These are phyloP conservation scores for Drosophila multiciliata DNA, from an alignment of 2,888 invertebrate genomes.

Conservation along the genomic window DNA sequence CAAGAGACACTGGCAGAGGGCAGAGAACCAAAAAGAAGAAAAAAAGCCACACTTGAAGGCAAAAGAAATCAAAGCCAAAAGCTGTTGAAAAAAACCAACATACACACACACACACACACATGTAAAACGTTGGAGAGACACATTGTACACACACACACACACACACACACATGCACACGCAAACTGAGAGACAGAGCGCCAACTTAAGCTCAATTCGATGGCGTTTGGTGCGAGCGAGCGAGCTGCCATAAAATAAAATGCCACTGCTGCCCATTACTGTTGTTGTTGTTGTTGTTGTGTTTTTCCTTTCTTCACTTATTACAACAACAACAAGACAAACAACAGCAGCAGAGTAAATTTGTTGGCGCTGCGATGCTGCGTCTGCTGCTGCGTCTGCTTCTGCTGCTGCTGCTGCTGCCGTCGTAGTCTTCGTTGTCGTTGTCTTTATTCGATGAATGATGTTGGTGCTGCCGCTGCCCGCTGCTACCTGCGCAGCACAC, in stretches of 20 bases:
- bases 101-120: slow-evolving; percentile 20
- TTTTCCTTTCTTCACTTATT: slow-evolving; percentile 66
- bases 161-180: neutral
- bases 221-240: slow-evolving; percentile 75
- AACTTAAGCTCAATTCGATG: slow-evolving; percentile 75
- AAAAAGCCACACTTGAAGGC: slow-evolving; percentile 43
- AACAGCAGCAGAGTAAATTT: slow-evolving; percentile 56
- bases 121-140: slow-evolving; percentile 29
- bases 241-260: slow-evolving; percentile 62
- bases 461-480: slow-evolving; percentile 63
- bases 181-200: slow-evolving; percentile 57
- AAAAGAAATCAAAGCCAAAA: slow-evolving; percentile 76
- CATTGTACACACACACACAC: slow-evolving; percentile 22
- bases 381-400: slow-evolving; percentile 39
- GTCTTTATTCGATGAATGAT: slow-evolving; percentile 77
- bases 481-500: slow-evolving; percentile 72
- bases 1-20: slow-evolving; percentile 27
- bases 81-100: slow-evolving; percentile 58
- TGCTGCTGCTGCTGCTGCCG: slow-evolving; percentile 6
- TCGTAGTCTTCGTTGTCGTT: slow-evolving; percentile 45
- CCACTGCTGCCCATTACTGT: slow-evolving; percentile 44
- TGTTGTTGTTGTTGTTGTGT: slow-evolving; percentile 36
- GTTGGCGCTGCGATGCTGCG: slow-evolving; percentile 65
- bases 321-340: slow-evolving; percentile 52
- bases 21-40: slow-evolving; percentile 38